Percentiles rank a stretch among this genome's conserved stretches.
phyloP scores from a whole-genome alignment of 2,888 invertebrate genomes.

The Lasius platythorax region DNA sequence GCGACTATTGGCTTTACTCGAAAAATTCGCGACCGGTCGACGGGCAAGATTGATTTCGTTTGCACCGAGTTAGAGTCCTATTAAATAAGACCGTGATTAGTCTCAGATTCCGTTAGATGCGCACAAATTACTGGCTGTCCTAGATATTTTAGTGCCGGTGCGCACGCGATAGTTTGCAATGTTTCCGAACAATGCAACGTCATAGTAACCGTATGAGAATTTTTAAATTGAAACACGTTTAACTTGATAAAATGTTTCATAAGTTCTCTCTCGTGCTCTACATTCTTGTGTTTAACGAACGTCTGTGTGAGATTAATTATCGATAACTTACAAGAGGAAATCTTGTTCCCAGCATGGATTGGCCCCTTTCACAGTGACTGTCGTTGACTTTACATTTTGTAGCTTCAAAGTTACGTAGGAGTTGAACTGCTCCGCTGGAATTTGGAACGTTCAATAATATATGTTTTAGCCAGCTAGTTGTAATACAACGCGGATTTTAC shows the following conservation, averaged over 20 bases:
- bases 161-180: constrained; percentile 38
- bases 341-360: constrained; percentile 99
- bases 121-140: constrained; percentile 40
- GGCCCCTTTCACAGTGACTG: constrained; percentile 98
- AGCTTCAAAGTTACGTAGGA: constrained; percentile 98
- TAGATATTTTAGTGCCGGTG: constrained; percentile 35
- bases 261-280: not conserved
- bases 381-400: constrained; percentile 99
- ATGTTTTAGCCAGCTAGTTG: not conserved
- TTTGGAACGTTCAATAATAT: constrained; percentile 60
- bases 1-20: not conserved
- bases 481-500: not conserved
- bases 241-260: constrained; percentile 7
- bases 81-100: constrained; percentile 38
- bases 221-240: constrained; percentile 21
- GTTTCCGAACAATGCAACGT: constrained; percentile 5
- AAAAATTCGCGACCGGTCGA: constrained; percentile 19
- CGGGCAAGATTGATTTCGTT: constrained; percentile 10
- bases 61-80: not conserved
- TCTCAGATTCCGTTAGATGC: constrained; percentile 35
- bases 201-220: constrained; percentile 39
- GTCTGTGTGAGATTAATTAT: not conserved
- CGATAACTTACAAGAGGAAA: constrained; percentile 97
- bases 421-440: constrained; percentile 95
- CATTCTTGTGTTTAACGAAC: not conserved